These are phyloP conservation scores for Echinometra lucunter DNA, from an alignment of 53 echinoderm and acorn worm species.

Conservation along the genomic window DNA sequence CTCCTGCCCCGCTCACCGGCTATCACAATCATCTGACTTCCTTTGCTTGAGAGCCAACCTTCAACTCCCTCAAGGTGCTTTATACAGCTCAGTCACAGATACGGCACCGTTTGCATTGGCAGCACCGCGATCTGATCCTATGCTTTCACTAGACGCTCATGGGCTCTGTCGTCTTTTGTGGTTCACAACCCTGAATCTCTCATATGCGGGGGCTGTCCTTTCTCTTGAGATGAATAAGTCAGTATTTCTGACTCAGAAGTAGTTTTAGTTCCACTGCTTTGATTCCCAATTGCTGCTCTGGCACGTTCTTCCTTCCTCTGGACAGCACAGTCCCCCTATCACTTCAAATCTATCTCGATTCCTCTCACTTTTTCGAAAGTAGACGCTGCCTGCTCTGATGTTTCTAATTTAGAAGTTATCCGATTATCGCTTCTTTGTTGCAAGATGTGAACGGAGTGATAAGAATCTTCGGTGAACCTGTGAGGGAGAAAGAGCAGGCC, in stretches of 20 bases:
- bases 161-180: neutral
- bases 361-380: conserved; percentile 21
- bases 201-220: neutral
- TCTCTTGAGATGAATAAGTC: neutral
- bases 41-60: neutral
- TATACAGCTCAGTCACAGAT: neutral
- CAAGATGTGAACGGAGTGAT: neutral
- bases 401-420: conserved; percentile 9
- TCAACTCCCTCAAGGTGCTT: neutral
- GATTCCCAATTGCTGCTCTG: neutral
- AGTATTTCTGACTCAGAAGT: neutral
- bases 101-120: neutral
- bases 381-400: conserved; percentile 24
- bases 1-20: neutral
- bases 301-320: conserved; percentile 29
- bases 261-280: neutral
- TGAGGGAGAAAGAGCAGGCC: neutral
- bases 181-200: neutral
- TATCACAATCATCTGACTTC: conserved; percentile 35
- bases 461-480: conserved; percentile 1
- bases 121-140: neutral
- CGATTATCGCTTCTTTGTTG: neutral
- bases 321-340: neutral
- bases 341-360: neutral
- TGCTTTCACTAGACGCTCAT: conserved; percentile 3